Conservation (phyloP, 2,888 invertebrate species). For the Xestia ashworthii region DNA sequence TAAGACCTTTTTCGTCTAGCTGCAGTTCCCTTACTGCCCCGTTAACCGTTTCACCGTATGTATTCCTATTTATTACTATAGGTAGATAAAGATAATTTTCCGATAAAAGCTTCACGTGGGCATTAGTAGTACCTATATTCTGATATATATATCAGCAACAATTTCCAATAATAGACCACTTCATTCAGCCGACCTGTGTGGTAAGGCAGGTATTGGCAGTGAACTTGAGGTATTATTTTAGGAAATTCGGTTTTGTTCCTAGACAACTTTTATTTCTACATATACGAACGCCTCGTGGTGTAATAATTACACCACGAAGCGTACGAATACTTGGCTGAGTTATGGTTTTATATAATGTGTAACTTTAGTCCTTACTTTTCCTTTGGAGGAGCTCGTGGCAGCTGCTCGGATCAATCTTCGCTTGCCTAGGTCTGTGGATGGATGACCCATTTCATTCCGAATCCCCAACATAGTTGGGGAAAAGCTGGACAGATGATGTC, state of each 20-base stretch:
- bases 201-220: conserved; percentile 14
- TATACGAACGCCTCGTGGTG: background rate
- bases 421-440: no score
- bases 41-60: no score
- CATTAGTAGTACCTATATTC: conserved; percentile 17
- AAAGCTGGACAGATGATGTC: no score
- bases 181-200: background rate
- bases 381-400: no score
- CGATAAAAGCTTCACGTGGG: conserved; percentile 34
- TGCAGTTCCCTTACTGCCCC: no score
- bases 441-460: no score
- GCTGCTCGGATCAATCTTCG: no score
- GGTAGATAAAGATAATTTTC: background rate
- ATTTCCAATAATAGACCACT: conserved; percentile 29
- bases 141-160: conserved; percentile 19
- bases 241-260: background rate
- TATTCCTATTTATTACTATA: background rate
- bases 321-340: background rate
- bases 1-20: no score
- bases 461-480: no score
- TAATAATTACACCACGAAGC: no score
- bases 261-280: background rate
- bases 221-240: conserved; percentile 21
- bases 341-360: background rate
- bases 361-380: background rate